Conservation (phyloP, 1,140 invertebrate genomes). For the Drosophila burlai region DNA sequence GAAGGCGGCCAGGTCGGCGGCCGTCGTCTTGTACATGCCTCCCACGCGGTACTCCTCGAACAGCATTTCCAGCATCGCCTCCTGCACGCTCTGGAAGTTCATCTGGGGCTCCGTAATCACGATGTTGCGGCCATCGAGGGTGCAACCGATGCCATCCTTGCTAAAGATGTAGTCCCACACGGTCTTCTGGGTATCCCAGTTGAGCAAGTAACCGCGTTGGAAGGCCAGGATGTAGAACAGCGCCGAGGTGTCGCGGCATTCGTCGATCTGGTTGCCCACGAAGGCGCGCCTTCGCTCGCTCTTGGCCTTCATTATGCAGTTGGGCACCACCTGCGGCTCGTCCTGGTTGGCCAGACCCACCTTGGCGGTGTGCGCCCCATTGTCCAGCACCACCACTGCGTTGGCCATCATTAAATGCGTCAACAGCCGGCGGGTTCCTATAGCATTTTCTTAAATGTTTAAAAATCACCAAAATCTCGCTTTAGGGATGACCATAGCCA, state of each 20-base stretch:
- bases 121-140: slow-evolving; percentile 91
- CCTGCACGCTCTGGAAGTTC: slow-evolving; percentile 97
- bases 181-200: slow-evolving; percentile 97
- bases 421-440: background rate
- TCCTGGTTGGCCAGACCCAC: slow-evolving; percentile 90
- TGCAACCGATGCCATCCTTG: slow-evolving; percentile 93
- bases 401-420: slow-evolving; percentile 37
- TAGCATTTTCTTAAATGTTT: slow-evolving; percentile 15
- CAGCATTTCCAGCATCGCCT: slow-evolving; percentile 97
- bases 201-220: slow-evolving; percentile 97
- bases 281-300: slow-evolving; percentile 97
- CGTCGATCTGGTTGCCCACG: slow-evolving; percentile 96
- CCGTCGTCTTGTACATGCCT: slow-evolving; percentile 92
- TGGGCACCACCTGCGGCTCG: slow-evolving; percentile 91
- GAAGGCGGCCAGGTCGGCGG: slow-evolving; percentile 89
- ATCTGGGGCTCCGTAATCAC: slow-evolving; percentile 97
- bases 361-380: slow-evolving; percentile 95
- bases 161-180: slow-evolving; percentile 99
- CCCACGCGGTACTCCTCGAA: slow-evolving; percentile 99
- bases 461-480: slow-evolving; percentile 2
- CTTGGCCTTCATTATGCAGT: slow-evolving; percentile 99
- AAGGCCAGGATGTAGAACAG: slow-evolving; percentile 97
- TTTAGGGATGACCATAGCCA: slow-evolving; percentile 11
- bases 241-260: slow-evolving; percentile 97
- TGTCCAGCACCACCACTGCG: slow-evolving; percentile 89